Evolutionary conservation across 2,113 vertebrate genomes (phyloP), one percentile per base, ranked within the genome.

Genomic region (Vimba vimba): DNA sequence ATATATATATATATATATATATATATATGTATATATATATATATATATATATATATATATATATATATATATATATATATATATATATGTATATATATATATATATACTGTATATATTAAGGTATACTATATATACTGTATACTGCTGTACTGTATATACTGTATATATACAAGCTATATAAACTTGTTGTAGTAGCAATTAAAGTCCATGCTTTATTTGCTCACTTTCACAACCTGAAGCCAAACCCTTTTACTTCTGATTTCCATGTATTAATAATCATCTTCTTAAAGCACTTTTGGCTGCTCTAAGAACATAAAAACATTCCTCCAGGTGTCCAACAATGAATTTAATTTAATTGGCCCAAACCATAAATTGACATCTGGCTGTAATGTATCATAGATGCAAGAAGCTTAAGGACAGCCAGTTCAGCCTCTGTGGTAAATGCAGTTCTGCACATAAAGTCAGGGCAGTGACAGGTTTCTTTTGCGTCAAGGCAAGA

Each of bases 401-500:
- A 50, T 4, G 19, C 52, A 25, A 0, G 2, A 57, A n/a, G 43
- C 62, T 66, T 43, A 64, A 47, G 55, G 15, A 80, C 43, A 68
- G 17, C 79, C 2, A 19, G 79, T 68, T 60, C 77, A 79, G 15
- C 27, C 12, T 50, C 62, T 25, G 33, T 33, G 60, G 9, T 68
- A 13, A 82, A 69, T 50, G 39, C 62, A 23, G 60, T 23, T 52
- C 17, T 50, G 57, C 25, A 43, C 57, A 79, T 69, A 55, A 85
- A 79, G 13, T 27, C 17, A 62, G 23, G 71, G 36, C 27, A 66
- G n/a, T 75, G 74, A 68, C 50, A 47, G 33, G 27, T 78, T 27
- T 27, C 33, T 36, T 33, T 47, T 36, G 62, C 23, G 4, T 76
- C 74, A 50, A 33, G 36, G 12, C 64, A 47, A 64, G 47, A 82